These are phyloP conservation scores for Trachelus tabidus DNA, from an alignment of 2,888 invertebrate genomes.

Conservation along the genomic window DNA sequence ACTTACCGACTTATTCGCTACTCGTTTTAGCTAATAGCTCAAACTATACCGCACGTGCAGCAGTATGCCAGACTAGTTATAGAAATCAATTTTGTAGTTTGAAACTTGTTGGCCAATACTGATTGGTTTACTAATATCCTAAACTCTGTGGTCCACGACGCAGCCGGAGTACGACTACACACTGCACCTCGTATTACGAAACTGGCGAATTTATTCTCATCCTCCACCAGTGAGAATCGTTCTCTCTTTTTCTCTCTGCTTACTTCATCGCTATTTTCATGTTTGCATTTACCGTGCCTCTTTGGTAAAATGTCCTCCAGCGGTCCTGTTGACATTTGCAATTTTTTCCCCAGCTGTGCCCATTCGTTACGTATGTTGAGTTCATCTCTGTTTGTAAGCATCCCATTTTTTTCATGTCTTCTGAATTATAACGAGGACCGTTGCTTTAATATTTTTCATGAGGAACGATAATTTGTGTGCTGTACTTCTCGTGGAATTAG, in stretches of 20 bases:
- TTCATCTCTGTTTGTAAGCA: background rate
- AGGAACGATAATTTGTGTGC: background rate
- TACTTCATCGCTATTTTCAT: background rate
- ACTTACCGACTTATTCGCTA: slow-evolving; percentile 1
- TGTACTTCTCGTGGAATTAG: background rate
- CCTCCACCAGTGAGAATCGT: background rate
- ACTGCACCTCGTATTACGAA: background rate
- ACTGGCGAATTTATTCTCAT: slow-evolving; percentile 4
- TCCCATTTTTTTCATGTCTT: background rate
- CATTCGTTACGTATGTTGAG: background rate
- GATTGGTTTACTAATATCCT: background rate
- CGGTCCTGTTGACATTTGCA: background rate
- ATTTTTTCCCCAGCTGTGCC: background rate
- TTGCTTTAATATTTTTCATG: background rate
- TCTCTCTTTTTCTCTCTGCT: background rate
- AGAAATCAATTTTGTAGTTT: background rate
- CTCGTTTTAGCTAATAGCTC: background rate
- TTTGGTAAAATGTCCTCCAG: background rate
- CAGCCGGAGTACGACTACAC: background rate
- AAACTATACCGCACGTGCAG: background rate
- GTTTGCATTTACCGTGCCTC: background rate
- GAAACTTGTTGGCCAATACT: background rate
- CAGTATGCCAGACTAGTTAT: background rate
- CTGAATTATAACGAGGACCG: background rate
- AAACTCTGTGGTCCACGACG: background rate